phyloP scores from a whole-genome alignment of 2,113 vertebrate genomes.

The Tychaedon coryphoeus region DNA sequence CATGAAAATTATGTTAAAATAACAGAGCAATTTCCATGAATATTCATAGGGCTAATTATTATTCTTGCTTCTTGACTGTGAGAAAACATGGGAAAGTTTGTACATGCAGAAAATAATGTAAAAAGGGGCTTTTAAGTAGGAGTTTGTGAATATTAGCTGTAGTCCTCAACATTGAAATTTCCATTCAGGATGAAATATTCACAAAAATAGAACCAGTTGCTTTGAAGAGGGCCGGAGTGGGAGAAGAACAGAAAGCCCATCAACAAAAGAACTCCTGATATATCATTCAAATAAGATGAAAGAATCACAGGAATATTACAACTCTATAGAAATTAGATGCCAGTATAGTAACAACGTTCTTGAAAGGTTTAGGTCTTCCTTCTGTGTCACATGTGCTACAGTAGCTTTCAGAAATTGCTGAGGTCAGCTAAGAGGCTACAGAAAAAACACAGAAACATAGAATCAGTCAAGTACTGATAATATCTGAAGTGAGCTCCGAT shows the following conservation, averaged over 20 bases:
- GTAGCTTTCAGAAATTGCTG: neutral
- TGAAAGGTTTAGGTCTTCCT: neutral
- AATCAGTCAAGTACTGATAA: neutral
- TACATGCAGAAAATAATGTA: neutral
- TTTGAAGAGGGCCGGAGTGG: neutral
- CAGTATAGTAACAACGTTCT: neutral
- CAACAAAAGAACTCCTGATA: neutral
- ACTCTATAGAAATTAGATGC: neutral
- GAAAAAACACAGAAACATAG: neutral
- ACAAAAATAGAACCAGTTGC: neutral
- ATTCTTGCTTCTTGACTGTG: neutral
- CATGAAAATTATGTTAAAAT: slow-evolving; percentile 6
- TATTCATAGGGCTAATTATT: slow-evolving; percentile 14
- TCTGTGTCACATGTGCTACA: neutral
- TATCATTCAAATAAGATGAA: neutral
- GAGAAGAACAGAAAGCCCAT: neutral
- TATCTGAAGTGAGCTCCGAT: neutral
- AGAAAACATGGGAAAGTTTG: neutral
- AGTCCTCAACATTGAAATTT: neutral
- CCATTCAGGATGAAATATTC: neutral
- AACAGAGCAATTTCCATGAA: neutral
- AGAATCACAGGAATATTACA: neutral
- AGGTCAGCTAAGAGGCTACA: neutral
- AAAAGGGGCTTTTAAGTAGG: neutral
- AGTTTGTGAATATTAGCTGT: neutral